Conservation (phyloP, 2,113 vertebrate species). For the Neolamprologus longior region DNA sequence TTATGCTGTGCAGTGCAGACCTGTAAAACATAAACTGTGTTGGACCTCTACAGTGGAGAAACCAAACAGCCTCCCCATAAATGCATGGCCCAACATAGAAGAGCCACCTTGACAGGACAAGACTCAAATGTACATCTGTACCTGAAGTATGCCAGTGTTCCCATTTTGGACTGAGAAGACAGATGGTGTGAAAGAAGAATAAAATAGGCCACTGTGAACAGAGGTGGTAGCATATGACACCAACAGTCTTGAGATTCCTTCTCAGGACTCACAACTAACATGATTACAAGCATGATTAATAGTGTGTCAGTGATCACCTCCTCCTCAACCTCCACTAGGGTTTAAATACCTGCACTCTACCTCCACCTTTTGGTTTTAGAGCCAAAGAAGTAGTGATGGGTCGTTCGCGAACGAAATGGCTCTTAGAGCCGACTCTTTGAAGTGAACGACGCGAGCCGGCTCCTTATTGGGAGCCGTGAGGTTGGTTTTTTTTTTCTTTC, state of each 20-base stretch:
- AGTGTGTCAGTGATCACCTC: background rate
- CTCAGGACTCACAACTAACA: rapidly evolving
- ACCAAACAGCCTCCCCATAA: background rate
- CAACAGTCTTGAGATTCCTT: background rate
- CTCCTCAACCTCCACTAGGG: background rate
- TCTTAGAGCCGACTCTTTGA: too few relatives aligned
- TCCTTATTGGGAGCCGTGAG: too few relatives aligned
- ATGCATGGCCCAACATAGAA: background rate
- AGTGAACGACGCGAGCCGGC: too few relatives aligned
- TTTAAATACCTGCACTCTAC: background rate
- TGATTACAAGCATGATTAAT: background rate
- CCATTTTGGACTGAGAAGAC: background rate
- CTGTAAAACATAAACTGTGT: background rate
- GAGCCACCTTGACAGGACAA: background rate
- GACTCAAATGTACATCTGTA: background rate
- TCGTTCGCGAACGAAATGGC: too few relatives aligned
- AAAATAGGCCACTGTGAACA: background rate
- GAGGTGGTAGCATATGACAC: background rate
- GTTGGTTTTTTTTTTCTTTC: too few relatives aligned
- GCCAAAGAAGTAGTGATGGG: background rate
- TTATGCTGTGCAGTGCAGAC: background rate
- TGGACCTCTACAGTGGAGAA: background rate
- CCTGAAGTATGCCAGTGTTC: background rate
- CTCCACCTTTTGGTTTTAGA: background rate
- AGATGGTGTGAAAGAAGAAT: background rate